Evolutionary conservation across 2,888 invertebrate genomes (phyloP), one percentile per base, ranked within the genome.

Genomic region (Timema podura): DNA sequence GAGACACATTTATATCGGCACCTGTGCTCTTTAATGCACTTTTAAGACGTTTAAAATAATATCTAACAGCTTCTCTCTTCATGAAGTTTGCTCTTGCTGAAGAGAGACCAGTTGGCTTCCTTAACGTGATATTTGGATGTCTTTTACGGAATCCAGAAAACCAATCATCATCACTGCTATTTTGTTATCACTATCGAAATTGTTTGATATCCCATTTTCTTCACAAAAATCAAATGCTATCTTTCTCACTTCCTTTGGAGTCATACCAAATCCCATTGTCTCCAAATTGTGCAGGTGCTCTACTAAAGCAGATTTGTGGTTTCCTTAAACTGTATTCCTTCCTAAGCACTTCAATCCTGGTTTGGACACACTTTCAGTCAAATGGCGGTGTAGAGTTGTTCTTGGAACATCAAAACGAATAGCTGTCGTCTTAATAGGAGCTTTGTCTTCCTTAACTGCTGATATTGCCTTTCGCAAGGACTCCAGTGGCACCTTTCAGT

Each of bases 141-240:
- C 61, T 61, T 30, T 61, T 61, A 61, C 61, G 13, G 30, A 61
- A 16, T 61, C 61, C 61, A 61, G 61, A 61, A 30, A 61, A 61
- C 61, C 61, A 16, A 15, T 59, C 59, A 44, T 59, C 15, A 15
- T 44, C 59, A 1, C 30, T 16, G 61, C 61, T 61, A 15, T 44
- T 61, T 61, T 61, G 30, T 61, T 61, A 11, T 61, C 61, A 13
- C 16, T 61, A 61, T 61, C 61, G 16, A 61, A 61, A 61, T 61
- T 61, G 6, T 61, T 61, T 61, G 16, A 5, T 61, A 61, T 15
- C 16, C 16, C 61, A 61, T 61, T 61, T 61, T 61, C 61, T 16
- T 61, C 16, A 61, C 61, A 61, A 61, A 61, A 61, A 13, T 61
- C 61, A 61, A 61, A 61, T 8, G 16, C 61, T 5, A 61, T 61